A percentile compares a stretch with the other conserved stretches of the same genome.
phyloP scores from a whole-genome alignment of 2,888 invertebrate species.

The Arctia plantaginis region DNA sequence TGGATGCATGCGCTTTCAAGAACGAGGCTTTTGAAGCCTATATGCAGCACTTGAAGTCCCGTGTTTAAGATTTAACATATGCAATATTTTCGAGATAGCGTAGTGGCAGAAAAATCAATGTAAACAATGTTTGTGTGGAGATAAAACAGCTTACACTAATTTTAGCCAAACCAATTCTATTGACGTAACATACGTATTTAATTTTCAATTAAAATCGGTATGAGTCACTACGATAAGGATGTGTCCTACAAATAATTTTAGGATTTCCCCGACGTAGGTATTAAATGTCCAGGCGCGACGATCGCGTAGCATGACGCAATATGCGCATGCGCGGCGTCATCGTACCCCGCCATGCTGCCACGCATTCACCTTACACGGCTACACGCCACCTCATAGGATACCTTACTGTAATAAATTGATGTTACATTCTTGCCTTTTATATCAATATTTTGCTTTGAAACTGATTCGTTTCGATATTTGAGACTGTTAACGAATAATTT shows the following conservation, averaged over 20 bases:
- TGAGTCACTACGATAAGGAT: slow-evolving; percentile 52
- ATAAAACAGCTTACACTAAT: not conserved
- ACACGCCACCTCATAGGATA: not conserved
- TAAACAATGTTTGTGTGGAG: slow-evolving; percentile 2
- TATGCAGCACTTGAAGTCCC: no score
- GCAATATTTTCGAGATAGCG: slow-evolving; percentile 16
- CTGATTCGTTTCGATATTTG: not conserved
- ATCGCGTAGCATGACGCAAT: slow-evolving; percentile 57
- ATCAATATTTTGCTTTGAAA: not conserved
- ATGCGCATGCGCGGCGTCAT: slow-evolving; percentile 56
- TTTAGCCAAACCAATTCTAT: not conserved
- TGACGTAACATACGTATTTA: not conserved
- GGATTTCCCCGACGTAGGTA: slow-evolving; percentile 55
- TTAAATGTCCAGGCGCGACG: slow-evolving; percentile 28
- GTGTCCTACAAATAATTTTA: slow-evolving; percentile 41
- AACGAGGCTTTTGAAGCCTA: not conserved
- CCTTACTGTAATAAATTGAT: not conserved
- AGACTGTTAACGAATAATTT: not conserved
- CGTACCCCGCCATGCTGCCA: slow-evolving; percentile 20
- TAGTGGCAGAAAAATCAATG: slow-evolving; percentile 22
- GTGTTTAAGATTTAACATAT: no score
- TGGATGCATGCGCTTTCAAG: not conserved
- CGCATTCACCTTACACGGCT: slow-evolving; percentile 17
- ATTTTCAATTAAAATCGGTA: slow-evolving; percentile 10
- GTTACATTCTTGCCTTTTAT: not conserved